These are phyloP conservation scores for Poecilia picta DNA, from an alignment of 2,797 vertebrate species.

Conservation along the genomic window DNA sequence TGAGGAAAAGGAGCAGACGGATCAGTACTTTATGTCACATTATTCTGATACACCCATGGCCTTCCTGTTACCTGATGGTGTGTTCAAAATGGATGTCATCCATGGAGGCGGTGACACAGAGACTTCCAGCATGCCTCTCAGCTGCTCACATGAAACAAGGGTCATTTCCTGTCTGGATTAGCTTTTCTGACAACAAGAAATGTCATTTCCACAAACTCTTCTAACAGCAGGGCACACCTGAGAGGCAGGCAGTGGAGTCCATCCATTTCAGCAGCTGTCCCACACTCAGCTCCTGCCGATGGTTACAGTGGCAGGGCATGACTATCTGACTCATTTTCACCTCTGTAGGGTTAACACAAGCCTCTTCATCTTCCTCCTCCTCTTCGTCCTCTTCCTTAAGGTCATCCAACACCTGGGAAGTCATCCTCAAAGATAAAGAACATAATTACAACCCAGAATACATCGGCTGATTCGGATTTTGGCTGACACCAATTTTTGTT, in stretches of 20 bases:
- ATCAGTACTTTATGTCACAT: background rate
- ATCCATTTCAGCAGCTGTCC: conserved; percentile 98
- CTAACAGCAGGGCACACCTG: conserved; percentile 75
- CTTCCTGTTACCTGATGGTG: conserved; percentile 87
- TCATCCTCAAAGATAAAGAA: conserved; percentile 47
- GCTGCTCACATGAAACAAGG: conserved; percentile 74
- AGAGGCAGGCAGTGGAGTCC: conserved; percentile 91
- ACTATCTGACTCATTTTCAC: conserved; percentile 96
- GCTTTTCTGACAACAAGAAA: conserved; percentile 11
- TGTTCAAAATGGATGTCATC: conserved; percentile 96
- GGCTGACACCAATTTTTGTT: too few species aligned
- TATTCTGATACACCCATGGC: background rate
- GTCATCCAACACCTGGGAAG: conserved; percentile 15
- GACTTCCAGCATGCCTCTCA: conserved; percentile 90
- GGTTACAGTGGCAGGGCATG: conserved; percentile 92
- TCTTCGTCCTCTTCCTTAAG: conserved; percentile 31
- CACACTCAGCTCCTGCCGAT: conserved; percentile 85
- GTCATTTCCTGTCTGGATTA: conserved; percentile 19
- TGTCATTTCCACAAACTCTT: conserved; percentile 3
- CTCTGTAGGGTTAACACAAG: conserved; percentile 80
- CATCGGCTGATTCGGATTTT: too few species aligned
- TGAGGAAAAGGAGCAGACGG: conserved; percentile 47
- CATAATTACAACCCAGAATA: background rate
- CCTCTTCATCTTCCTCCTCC: conserved; percentile 62
- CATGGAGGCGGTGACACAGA: conserved; percentile 94